phyloP scores from a whole-genome alignment of 2,113 vertebrate species.

The Bagarius yarrelli region DNA sequence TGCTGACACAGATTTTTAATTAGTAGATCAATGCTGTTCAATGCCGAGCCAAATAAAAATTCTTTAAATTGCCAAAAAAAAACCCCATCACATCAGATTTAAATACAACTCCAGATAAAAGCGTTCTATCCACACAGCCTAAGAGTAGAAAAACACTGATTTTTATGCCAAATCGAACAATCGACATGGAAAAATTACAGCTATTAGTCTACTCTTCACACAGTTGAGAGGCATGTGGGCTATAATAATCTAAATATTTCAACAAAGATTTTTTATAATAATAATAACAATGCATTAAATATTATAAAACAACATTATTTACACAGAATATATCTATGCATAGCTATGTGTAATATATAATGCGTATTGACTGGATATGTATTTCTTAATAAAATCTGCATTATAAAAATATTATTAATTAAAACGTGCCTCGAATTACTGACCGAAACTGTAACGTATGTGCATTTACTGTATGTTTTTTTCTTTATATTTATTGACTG shows the following conservation, averaged over 20 bases:
- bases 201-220: neutral
- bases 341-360: neutral
- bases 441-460: no score
- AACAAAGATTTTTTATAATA: neutral
- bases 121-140: neutral
- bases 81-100: conserved; percentile 23
- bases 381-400: neutral
- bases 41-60: conserved; percentile 17
- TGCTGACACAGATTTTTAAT: conserved; percentile 7
- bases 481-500: no score
- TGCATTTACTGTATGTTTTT: no score
- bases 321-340: neutral
- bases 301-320: neutral
- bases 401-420: no score
- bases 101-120: conserved; percentile 18
- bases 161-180: conserved; percentile 29
- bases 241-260: neutral
- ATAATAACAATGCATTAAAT: neutral
- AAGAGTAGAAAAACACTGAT: conserved; percentile 21
- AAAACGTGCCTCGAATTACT: no score
- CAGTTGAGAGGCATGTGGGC: neutral
- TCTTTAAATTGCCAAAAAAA: neutral
- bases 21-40: neutral
- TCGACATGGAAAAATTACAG: neutral
- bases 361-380: neutral